Conservation (phyloP, 2,113 vertebrate genomes). For the Lynx canadensis region DNA sequence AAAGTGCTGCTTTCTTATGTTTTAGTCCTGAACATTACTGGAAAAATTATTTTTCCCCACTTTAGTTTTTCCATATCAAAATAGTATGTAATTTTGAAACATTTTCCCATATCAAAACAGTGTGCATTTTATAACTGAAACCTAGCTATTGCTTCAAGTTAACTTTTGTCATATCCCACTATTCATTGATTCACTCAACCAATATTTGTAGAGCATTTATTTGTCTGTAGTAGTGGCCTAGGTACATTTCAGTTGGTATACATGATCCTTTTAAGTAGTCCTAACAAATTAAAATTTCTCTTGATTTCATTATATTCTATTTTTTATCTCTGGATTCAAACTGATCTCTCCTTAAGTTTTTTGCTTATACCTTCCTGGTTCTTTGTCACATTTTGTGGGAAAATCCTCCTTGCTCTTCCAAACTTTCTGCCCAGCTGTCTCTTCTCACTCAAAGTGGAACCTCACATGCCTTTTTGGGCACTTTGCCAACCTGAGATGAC, state of each 20-base stretch:
- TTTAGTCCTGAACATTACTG: not conserved
- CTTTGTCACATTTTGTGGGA: not conserved
- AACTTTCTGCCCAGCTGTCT: not conserved
- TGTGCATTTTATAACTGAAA: not conserved
- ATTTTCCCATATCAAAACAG: not conserved
- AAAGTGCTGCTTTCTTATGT: not conserved
- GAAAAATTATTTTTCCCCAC: not conserved
- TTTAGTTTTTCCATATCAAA: not conserved
- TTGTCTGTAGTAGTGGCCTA: not conserved
- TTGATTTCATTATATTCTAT: slow-evolving; percentile 6
- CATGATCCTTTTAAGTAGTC: not conserved
- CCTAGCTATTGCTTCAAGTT: not conserved
- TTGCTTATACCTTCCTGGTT: not conserved
- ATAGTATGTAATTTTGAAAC: not conserved
- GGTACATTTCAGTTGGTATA: not conserved
- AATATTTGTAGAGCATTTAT: not conserved
- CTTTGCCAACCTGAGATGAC: not conserved
- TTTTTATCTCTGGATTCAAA: not conserved
- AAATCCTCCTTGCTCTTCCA: not conserved
- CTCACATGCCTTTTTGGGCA: not conserved
- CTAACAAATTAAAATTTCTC: slow-evolving; percentile 1
- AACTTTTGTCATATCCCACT: not conserved
- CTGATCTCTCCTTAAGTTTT: not conserved
- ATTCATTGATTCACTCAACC: not conserved
- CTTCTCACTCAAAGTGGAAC: not conserved